Base-by-base conservation (phyloP, 2,797 vertebrate species). In the Clarias pachynema region DNA sequence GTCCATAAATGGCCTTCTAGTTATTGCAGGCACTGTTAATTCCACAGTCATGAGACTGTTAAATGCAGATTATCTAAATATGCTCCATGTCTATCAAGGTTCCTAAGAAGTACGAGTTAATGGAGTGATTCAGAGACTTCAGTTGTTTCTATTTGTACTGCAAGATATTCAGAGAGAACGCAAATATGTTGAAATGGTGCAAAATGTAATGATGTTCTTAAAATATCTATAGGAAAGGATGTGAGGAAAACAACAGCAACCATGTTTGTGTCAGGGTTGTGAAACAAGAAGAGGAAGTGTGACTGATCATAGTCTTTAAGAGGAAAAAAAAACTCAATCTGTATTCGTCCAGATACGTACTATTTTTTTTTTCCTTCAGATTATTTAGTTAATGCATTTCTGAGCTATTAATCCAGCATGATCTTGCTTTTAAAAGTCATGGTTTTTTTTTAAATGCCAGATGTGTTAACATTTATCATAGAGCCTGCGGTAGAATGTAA, bases 321-420 rank as follows among this genome's bases (percentile, higher is more conserved):
- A 53, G 12, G 49, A 2, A 14, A 59, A 80, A 62, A 40, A 65
- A n/a, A 24, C 4, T 29, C 15, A 20, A 10, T 49, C n/a, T 26
- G 18, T 66, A 29, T 80, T 80, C 16, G 22, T 66, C 0, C 26
- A 65, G 5, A 29, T 16, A 63, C 16, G 0, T 12, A 26, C 37
- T 24, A 9, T 31, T 53, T 81, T 68, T 31, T 12, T 49, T 49
- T 14, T 0, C n/a, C 10, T 10, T 12, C 22, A n/a, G n/a, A 53
- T 66, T 66, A 49, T 81, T 68, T 53, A 81, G n/a, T 68, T 31
- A 53, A 80, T 22, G 62, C 60, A 2, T 44, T 65, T 7, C 78
- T 29, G 15, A 5, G 60, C 59, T 65, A 65, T 63, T 49, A 79
- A 79, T 60, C 8, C 60, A 49, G 24, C 34, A 79, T 79, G 31